These are phyloP conservation scores for Xestia ashworthii DNA, from an alignment of 2,888 invertebrate genomes.

Conservation along the genomic window DNA sequence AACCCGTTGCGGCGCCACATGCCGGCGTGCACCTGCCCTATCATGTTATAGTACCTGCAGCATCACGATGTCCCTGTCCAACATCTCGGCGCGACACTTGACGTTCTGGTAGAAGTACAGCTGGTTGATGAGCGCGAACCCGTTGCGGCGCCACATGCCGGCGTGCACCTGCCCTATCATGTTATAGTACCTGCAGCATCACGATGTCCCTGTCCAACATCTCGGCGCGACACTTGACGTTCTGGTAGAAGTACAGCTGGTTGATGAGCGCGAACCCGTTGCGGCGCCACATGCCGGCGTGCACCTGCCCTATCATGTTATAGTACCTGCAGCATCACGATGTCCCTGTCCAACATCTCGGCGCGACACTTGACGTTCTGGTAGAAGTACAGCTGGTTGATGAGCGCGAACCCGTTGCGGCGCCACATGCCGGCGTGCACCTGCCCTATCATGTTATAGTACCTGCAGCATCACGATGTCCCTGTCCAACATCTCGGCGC, in stretches of 20 bases:
- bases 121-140: conserved; percentile 98
- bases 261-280: conserved; percentile 99
- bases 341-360: too few species aligned
- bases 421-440: too few species aligned
- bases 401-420: too few species aligned
- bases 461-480: conserved; percentile 96
- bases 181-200: conserved; percentile 93
- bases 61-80: conserved; percentile 97
- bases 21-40: too few species aligned
- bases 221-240: conserved; percentile 98
- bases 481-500: conserved; percentile 98
- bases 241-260: conserved; percentile 99
- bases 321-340: too few species aligned
- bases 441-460: neutral
- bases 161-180: conserved; percentile 98
- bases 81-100: conserved; percentile 98
- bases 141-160: conserved; percentile 99
- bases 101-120: conserved; percentile 99
- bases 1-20: too few species aligned
- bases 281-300: conserved; percentile 99
- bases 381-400: too few species aligned
- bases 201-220: conserved; percentile 98
- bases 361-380: too few species aligned
- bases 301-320: conserved; percentile 95
- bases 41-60: conserved; percentile 90